Percentiles rank a stretch among this genome's conserved stretches.
These are phyloP conservation scores for Rhabdomys dilectus DNA, from an alignment of 2,113 vertebrate species.

Conservation along the genomic window DNA sequence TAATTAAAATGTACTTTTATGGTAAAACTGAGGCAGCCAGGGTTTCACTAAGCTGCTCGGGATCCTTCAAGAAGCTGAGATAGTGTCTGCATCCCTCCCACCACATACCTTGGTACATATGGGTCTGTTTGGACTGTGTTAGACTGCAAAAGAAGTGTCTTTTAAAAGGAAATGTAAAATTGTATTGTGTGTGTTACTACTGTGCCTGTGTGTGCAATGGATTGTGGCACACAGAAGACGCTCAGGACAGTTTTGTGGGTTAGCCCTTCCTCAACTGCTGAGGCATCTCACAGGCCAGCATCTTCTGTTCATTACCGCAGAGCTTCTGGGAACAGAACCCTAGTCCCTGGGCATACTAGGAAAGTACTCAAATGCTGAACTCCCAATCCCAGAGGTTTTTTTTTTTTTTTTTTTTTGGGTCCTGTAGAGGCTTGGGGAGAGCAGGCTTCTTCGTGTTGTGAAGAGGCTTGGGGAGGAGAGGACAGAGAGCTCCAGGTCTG, in stretches of 20 bases:
- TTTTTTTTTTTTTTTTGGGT: too few relatives aligned
- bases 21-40: neutral
- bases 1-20: neutral
- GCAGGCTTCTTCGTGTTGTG: too few relatives aligned
- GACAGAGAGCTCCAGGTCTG: neutral
- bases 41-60: neutral
- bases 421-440: neutral
- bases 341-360: neutral
- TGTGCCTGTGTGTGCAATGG: neutral
- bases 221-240: accelerated
- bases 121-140: neutral
- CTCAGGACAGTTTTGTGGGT: neutral
- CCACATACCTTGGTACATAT: neutral
- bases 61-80: neutral
- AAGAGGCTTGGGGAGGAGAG: neutral
- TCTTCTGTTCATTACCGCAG: neutral
- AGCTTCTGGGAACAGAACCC: neutral
- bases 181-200: neutral
- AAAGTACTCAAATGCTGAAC: neutral
- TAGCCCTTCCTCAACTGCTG: neutral
- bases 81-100: neutral
- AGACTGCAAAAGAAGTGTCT: neutral
- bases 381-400: too few relatives aligned
- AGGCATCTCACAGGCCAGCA: neutral
- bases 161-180: neutral